phyloP scores from a whole-genome alignment of 1,140 invertebrate species.

The Megalopta genalis region DNA sequence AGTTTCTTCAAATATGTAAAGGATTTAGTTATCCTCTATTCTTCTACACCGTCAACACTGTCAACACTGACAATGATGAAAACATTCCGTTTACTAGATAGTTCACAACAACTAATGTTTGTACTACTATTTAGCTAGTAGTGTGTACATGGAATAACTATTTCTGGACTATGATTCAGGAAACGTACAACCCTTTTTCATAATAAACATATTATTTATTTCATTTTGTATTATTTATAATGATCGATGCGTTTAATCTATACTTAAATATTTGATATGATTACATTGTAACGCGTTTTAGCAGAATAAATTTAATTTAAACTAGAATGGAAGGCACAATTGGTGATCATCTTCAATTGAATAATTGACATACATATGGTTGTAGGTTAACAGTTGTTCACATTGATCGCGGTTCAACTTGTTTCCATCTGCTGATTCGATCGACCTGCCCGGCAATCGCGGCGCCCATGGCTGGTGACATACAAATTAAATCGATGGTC shows the following conservation, averaged over 20 bases:
- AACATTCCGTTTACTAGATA: no score
- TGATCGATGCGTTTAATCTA: constrained; percentile 70
- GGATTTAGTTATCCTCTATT: no score
- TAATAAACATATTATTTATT: constrained; percentile 77
- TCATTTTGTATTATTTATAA: constrained; percentile 68
- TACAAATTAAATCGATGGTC: not conserved
- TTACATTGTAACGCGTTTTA: constrained; percentile 43
- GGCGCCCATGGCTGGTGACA: not conserved
- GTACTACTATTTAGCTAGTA: no score
- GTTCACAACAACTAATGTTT: no score
- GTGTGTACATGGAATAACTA: no score
- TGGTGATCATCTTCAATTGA: constrained; percentile 37
- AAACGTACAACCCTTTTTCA: not conserved
- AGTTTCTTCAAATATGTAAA: no score
- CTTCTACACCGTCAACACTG: no score
- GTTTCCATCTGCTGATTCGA: not conserved
- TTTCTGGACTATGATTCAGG: not conserved
- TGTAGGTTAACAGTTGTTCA: not conserved
- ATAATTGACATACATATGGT: constrained; percentile 54
- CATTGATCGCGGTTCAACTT: not conserved
- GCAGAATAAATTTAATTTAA: constrained; percentile 33
- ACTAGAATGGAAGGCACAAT: constrained; percentile 67
- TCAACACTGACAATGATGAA: no score
- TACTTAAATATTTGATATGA: constrained; percentile 65
- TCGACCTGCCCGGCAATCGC: not conserved